Evolutionary conservation across 2,113 vertebrate genomes (phyloP).

Genomic region (Neolamprologus variostigma): DNA sequence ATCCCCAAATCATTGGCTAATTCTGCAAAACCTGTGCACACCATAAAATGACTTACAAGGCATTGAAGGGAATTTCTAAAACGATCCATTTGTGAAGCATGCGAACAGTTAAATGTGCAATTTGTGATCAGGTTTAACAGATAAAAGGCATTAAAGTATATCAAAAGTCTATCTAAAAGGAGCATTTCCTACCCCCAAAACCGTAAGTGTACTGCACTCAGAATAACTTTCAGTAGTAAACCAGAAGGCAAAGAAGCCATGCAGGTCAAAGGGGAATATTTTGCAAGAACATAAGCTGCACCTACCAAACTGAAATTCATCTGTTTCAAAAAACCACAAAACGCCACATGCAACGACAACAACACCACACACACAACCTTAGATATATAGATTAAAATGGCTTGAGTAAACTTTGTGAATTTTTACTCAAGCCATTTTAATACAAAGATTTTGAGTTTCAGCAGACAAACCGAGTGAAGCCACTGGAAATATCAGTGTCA

Average conservation of each 20-base stretch:
- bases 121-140: not conserved
- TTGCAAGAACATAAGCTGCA: not conserved
- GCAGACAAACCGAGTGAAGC: not conserved
- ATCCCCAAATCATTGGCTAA: not conserved
- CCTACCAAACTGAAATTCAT: not conserved
- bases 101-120: fast-evolving
- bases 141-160: not conserved
- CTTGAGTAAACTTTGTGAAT: not conserved
- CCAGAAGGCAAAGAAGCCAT: not conserved
- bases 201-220: not conserved
- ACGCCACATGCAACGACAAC: not conserved
- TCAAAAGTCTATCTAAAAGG: not conserved
- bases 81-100: not conserved
- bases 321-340: not conserved
- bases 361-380: not conserved
- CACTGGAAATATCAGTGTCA: slow-evolving; percentile 16
- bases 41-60: not conserved
- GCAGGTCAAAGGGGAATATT: not conserved
- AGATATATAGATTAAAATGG: not conserved
- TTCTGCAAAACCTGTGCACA: not conserved
- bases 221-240: not conserved
- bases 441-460: not conserved
- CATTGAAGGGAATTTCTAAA: not conserved
- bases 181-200: not conserved
- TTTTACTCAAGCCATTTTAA: not conserved